Conservation (phyloP, 1,140 invertebrate species). For the Thrips palmi region DNA sequence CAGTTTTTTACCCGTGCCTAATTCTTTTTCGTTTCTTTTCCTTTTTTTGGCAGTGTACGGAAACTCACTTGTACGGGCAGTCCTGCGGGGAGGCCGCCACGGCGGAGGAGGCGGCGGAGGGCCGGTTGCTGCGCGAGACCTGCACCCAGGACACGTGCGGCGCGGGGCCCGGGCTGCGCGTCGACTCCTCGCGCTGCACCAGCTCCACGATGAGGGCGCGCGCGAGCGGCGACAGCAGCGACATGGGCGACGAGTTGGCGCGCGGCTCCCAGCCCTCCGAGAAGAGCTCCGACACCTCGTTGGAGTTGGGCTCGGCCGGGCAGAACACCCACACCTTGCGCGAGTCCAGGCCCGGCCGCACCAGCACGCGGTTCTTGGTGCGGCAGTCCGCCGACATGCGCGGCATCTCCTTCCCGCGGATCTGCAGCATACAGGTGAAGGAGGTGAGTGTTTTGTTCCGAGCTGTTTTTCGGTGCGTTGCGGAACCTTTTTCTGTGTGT, state of each 20-base stretch:
- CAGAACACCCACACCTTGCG: conserved; percentile 42
- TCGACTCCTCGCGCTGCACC: conserved; percentile 33
- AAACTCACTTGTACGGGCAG: conserved; percentile 48
- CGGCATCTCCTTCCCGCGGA: conserved; percentile 7
- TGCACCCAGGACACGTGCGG: conserved; percentile 52
- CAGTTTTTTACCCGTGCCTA: no score
- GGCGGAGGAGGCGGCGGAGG: conserved; percentile 35
- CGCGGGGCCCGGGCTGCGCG: conserved; percentile 11
- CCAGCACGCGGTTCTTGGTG: conserved; percentile 49
- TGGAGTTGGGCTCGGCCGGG: conserved; percentile 25
- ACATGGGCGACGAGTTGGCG: conserved; percentile 16
- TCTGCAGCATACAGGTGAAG: no score
- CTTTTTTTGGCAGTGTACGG: no score
- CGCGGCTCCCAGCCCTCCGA: conserved; percentile 47
- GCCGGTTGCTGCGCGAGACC: conserved; percentile 51
- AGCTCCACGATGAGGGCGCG: conserved; percentile 52
- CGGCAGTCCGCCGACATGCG: conserved; percentile 30
- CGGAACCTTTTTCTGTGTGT: no score
- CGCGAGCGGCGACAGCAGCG: conserved; percentile 33
- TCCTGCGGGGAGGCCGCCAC: conserved; percentile 36
- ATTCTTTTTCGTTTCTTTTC: no score
- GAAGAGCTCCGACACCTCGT: conserved; percentile 42
- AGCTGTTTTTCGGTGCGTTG: no score
- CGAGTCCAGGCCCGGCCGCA: conserved; percentile 36
- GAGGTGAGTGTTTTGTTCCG: no score